phyloP scores from a whole-genome alignment of 2,113 vertebrate species.

The Xyrauchen texanus region DNA sequence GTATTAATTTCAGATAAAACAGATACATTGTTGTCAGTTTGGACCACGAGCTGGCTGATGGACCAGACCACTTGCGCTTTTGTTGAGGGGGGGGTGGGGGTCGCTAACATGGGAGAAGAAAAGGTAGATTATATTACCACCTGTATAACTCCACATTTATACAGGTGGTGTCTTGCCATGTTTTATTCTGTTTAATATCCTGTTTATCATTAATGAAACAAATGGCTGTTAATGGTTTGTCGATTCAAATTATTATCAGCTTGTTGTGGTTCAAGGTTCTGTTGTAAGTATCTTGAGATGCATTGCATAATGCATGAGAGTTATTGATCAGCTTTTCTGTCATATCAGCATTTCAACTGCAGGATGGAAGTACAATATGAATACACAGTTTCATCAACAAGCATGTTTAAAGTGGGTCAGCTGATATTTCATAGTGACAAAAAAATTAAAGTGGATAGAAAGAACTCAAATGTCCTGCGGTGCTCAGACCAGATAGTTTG shows the following conservation, averaged over 20 bases:
- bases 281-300: background rate
- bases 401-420: background rate
- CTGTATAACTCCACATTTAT: too few species aligned
- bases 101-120: too few species aligned
- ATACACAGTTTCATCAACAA: background rate
- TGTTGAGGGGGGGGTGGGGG: too few species aligned
- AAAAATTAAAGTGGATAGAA: background rate
- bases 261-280: background rate
- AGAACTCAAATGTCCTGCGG: background rate
- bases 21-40: too few species aligned
- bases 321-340: background rate
- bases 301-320: background rate
- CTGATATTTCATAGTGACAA: constrained; percentile 1
- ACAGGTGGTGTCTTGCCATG: too few species aligned
- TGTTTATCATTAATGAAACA: background rate
- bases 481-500: background rate
- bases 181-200: too few species aligned
- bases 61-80: too few species aligned
- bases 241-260: background rate
- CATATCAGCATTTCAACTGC: background rate
- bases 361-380: background rate
- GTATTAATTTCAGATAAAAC: too few species aligned
- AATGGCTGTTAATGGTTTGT: background rate
- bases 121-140: too few species aligned
- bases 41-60: too few species aligned